Evolutionary conservation across 2,797 vertebrate species (phyloP), one percentile per base, ranked within the genome.

Genomic region (Nasua narica): DNA sequence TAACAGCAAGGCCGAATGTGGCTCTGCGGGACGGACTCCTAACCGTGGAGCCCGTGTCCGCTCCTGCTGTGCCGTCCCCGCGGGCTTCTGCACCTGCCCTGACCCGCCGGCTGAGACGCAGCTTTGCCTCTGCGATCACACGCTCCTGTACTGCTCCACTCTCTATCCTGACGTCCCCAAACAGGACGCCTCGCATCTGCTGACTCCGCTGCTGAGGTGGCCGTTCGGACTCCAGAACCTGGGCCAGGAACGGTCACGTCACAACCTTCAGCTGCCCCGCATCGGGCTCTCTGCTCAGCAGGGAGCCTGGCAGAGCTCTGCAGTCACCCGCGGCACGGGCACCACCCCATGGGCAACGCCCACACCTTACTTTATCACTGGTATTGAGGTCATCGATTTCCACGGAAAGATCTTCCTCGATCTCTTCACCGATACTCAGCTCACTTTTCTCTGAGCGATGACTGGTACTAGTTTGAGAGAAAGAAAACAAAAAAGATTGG

Each of bases 351-450:
- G 1, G 15, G 43, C 40, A 35, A 29, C 5, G 10, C 13, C 0
- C 21, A 7, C 84, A 54, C 35, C 98, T 43, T 98, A 99, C 99
- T 98, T 99, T 99, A 89, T 99, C 99, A 87, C 99, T 99, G 98
- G 97, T 89, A 79, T 98, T 98, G 52, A 98, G 95, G 70, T 99
- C 99, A 0, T 99, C 99, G 14, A 99, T 98, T 37, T 99, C 99
- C 69, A 99, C 98, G 77, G 99, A 99, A 43, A 99, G 98, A 35
- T 99, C 99, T 40, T 98, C 99, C 74, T 99, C 99, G 35, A 99
- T 99, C 98, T 99, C 99, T 98, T 99, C 99, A 0, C 99, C 99
- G 37, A 99, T 99, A 91, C 99, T 99, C 78, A 99, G 96, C 97
- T 99, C 99, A 7, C 99, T 99, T 97, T 99, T 99, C 72, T 99